These are phyloP conservation scores for Seira musarum DNA, from an alignment of 2,888 invertebrate species.

Conservation along the genomic window DNA sequence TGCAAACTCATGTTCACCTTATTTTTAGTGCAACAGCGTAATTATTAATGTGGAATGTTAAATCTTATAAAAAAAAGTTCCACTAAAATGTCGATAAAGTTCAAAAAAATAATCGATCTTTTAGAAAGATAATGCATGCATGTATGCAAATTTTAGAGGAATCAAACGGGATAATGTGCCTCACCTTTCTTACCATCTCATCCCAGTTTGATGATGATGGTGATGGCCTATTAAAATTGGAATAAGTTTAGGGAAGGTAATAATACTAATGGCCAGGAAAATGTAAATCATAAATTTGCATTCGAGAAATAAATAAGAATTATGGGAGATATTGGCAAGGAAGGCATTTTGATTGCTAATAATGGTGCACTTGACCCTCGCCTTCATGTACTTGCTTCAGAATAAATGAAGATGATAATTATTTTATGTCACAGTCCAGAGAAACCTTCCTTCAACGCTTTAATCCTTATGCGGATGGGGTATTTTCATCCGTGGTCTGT, in stretches of 20 bases:
- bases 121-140: neutral
- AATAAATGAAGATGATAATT: neutral
- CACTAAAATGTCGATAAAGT: neutral
- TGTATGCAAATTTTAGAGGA: neutral
- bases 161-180: neutral
- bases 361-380: neutral
- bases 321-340: no score
- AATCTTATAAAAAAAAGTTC: neutral
- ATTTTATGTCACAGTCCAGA: neutral
- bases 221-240: neutral
- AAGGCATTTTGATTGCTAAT: neutral
- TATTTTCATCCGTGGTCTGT: constrained; percentile 25
- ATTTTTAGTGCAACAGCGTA: no score
- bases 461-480: constrained; percentile 4
- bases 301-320: no score
- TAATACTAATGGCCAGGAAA: neutral
- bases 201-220: neutral
- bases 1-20: no score
- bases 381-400: neutral
- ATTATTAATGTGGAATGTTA: no score
- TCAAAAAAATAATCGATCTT: neutral
- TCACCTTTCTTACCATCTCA: neutral
- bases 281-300: neutral
- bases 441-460: neutral
- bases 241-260: neutral